Evolutionary conservation across 2,113 vertebrate genomes (phyloP), one percentile per base, ranked within the genome.

Genomic region (Leuciscus idus): DNA sequence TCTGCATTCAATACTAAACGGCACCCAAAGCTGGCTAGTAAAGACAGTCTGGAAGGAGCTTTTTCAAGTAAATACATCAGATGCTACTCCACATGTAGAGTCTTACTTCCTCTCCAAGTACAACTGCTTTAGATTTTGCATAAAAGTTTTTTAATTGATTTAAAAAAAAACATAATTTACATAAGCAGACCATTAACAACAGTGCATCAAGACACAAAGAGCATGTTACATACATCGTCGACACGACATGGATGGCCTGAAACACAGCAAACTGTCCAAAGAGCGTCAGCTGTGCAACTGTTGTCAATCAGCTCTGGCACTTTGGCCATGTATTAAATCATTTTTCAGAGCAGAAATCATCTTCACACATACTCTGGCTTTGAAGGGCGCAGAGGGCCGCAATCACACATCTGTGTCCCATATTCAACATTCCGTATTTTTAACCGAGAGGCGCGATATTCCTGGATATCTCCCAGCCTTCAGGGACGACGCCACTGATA

Each of bases 11-110:
- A 4, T 39, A 21, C 17, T 70, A 39, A 70, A 70, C 21, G 33
- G 9, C 8, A 33, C 15, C 30, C 7, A 36, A 70, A 70, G 30
- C 66, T 23, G 19, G 36, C 19, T 21, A 21, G 17, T 19, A 33
- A 70, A 36, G 19, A 8, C 36, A 91, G 89, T 92, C 91, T 89
- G 92, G 90, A 88, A 90, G 90, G 88, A 94, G 83, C 64, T 93
- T 70, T 93, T 95, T 95, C 94, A 92, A 94, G 93, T 94, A 94
- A 93, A 94, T 91, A 90, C 88, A 92, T 92, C 93, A 92, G 87
- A 93, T 93, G 93, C 57, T 59, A 66, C 15, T n/a, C 62, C 11
- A 26, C 61, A 46, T 30, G 48, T 72, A 43, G 72, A 57, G 59
- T 50, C 68, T 87, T 61, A 13, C 61, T 75, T 55, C 46, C 64